Evolutionary conservation across 2,113 vertebrate species (phyloP).

Genomic region (Proterorhinus semilunaris): DNA sequence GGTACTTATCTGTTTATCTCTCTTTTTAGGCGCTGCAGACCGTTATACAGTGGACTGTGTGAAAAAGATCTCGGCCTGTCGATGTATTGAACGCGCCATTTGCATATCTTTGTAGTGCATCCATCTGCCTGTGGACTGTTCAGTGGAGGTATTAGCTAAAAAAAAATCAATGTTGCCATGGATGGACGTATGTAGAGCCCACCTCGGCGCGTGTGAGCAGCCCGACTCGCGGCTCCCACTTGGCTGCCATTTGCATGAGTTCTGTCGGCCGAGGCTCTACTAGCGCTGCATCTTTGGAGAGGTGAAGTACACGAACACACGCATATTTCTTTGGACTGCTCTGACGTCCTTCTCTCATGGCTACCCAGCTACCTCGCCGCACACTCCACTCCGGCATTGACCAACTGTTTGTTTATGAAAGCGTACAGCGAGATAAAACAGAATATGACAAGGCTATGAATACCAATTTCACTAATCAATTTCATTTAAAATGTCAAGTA

Average conservation of each 20-base stretch:
- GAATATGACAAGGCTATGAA: constrained; percentile 78
- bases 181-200: constrained; percentile 70
- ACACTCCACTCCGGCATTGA: constrained; percentile 47
- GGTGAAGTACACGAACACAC: constrained; percentile 59
- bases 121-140: constrained; percentile 75
- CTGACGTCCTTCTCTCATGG: constrained; percentile 48
- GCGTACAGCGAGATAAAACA: constrained; percentile 75
- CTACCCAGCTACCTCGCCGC: constrained; percentile 37
- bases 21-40: constrained; percentile 72
- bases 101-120: constrained; percentile 84
- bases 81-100: constrained; percentile 78
- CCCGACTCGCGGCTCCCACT: constrained; percentile 54
- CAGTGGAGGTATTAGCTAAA: constrained; percentile 78
- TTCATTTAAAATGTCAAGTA: constrained; percentile 72
- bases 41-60: constrained; percentile 69
- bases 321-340: constrained; percentile 39
- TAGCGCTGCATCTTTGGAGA: constrained; percentile 52
- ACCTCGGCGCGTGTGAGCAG: constrained; percentile 61
- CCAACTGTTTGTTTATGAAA: constrained; percentile 75
- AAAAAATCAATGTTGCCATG: constrained; percentile 78
- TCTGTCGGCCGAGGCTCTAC: constrained; percentile 46
- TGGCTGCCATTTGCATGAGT: constrained; percentile 63
- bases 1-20: constrained; percentile 79
- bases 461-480: constrained; percentile 80
- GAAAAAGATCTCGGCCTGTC: constrained; percentile 76